Base-by-base conservation (phyloP, 2,113 vertebrate genomes). In the Emydura subglobosa region DNA sequence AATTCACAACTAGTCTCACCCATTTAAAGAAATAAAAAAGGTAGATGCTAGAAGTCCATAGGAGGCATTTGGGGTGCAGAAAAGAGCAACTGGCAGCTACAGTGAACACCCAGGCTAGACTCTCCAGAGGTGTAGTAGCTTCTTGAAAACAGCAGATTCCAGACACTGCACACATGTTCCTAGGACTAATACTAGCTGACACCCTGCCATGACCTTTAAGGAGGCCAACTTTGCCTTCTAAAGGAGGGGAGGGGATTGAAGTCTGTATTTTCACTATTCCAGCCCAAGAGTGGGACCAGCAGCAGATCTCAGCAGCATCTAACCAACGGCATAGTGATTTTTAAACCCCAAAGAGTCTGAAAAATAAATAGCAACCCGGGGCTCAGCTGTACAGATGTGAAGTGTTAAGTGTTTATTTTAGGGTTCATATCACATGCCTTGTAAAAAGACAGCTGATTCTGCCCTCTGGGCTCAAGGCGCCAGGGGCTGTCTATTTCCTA, bases 351-450 rank as follows among this genome's bases (percentile, higher is more conserved):
- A 2, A 44, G 83, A 59, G 21, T 55, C 76, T 81, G 83, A 22
- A 25, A n/a, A 98, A 97, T 92, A 97, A 97, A 94, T 85, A 96
- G 96, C 94, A 98, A 97, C 96, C 96, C 94, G 97, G 97, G 97
- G 98, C 96, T 98, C 97, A 96, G 95, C 91, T 96, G 88, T 94
- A 98, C 50, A 95, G 87, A 84, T 10, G 42, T 94, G 97, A 98
- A 96, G 93, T 96, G 97, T 97, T 97, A 98, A 57, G 97, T 97
- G 94, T 98, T 98, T 98, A 98, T 98, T 98, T 98, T 91, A 98
- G 97, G 97, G 96, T 97, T 98, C 92, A 89, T 93, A 97, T 95
- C 97, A 98, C 97, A 97, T 97, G 96, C 53, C 34, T 97, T 97
- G 98, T 96, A 80, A 93, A 97, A 95, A 97, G 94, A 95, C 96